Base-by-base conservation (phyloP, 2,113 vertebrate species). In the Zosterops japonicus region DNA sequence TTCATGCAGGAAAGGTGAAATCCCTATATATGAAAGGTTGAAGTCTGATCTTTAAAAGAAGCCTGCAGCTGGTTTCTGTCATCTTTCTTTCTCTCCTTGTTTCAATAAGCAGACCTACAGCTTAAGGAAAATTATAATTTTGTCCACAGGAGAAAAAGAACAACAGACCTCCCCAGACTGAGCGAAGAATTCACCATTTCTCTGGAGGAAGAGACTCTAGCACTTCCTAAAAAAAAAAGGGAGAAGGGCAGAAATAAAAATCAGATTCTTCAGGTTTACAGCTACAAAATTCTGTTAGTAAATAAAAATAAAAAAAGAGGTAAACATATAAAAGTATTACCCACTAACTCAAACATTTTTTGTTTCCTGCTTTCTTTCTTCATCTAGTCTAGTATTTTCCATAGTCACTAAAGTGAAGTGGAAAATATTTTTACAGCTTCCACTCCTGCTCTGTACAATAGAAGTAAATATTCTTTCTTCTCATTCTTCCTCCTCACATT, bases 1-100 rank as follows among this genome's bases (percentile, higher is more conserved):
- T 94, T 81, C 90, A 81, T 39, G 56, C 79, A 86, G 44, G 75
- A 86, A 96, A 97, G 93, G 85, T 97, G 68, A 96, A 97, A 81
- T 92, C 68, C 60, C 71, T 81, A 16, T 52, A 59, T 60, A 80
- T 63, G 83, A 96, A 96, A 96, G 56, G 85, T 90, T 95, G 87
- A 92, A 83, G 85, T n/a, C 55, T 94, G 88, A 90, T 93, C 87
- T 94, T 95, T 94, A 47, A 86, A 78, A 78, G 59, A 46, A 94
- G 79, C 71, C 88, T 78, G 75, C 44, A 96, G 93, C 68, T 86
- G 52, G 13, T 61, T 93, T 87, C 67, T 91, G 81, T 95, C 91
- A 87, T 93, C 70, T 89, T 63, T 53, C 75, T 70, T 90, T 84
- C 81, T 85, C 70, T 87, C 67, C 39, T 90, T 85, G 39, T 94